phyloP scores from a whole-genome alignment of 2,888 invertebrate genomes.

The Boloria euphrosyne region DNA sequence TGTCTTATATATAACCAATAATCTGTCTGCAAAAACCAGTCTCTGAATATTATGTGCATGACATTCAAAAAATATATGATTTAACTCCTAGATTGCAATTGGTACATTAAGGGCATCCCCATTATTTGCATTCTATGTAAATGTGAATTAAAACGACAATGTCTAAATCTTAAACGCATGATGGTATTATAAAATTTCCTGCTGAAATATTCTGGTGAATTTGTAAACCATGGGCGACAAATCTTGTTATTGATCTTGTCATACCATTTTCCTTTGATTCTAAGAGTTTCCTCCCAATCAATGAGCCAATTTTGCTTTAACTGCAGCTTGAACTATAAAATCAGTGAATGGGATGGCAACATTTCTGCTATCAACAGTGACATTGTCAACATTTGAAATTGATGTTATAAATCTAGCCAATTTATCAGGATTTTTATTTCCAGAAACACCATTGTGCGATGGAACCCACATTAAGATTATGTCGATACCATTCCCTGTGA shows the following conservation, averaged over 20 bases:
- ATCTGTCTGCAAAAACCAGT: no score
- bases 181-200: constrained; percentile 22
- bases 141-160: constrained; percentile 15
- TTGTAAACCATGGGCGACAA: constrained; percentile 21
- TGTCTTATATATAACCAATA: no score
- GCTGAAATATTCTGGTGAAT: not conserved
- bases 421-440: constrained; percentile 30
- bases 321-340: constrained; percentile 1
- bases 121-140: no score
- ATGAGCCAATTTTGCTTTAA: not conserved
- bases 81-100: not conserved
- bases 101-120: not conserved
- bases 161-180: constrained; percentile 23
- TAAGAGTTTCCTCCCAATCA: constrained; percentile 6
- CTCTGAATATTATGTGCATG: no score
- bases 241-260: not conserved
- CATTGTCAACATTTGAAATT: constrained; percentile 14
- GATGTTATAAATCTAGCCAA: constrained; percentile 18
- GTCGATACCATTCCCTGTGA: not conserved
- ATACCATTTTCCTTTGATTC: constrained; percentile 12
- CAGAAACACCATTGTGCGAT: not conserved
- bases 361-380: constrained; percentile 9
- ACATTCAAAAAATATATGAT: no score
- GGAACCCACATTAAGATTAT: constrained; percentile 25
- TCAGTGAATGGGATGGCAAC: constrained; percentile 14